Conservation (phyloP, 2,888 invertebrate species). For the Homarus gammarus region DNA sequence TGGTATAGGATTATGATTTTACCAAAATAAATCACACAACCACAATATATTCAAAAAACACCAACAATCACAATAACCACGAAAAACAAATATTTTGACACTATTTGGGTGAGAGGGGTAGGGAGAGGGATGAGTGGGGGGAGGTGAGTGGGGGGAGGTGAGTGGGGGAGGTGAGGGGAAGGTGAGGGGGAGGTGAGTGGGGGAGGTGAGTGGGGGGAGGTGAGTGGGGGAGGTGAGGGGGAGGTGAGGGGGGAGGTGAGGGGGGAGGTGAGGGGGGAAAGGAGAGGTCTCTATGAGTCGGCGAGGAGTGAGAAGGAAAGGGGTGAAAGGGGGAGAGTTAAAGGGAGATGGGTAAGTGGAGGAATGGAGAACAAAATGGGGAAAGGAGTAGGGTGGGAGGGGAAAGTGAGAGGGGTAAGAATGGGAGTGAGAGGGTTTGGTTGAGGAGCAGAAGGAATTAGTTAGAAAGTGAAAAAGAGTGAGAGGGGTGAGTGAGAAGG, state of each 20-base stretch:
- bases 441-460: neutral
- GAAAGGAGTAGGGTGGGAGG: neutral
- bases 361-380: neutral
- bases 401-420: slow-evolving; percentile 19
- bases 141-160: too few species aligned
- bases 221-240: neutral
- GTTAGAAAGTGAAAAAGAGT: slow-evolving; percentile 13
- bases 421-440: slow-evolving; percentile 20
- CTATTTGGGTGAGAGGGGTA: too few species aligned
- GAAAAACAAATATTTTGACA: too few species aligned
- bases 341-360: neutral
- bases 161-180: too few species aligned
- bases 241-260: neutral
- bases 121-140: too few species aligned
- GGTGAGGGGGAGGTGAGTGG: too few species aligned
- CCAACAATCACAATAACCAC: too few species aligned
- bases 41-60: too few species aligned
- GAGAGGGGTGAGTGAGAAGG: neutral
- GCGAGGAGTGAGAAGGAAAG: neutral
- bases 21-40: too few species aligned
- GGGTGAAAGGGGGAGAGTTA: neutral
- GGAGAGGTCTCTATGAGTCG: neutral
- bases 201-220: too few species aligned
- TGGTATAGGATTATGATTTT: too few species aligned
- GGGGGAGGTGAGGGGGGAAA: neutral